These are phyloP conservation scores for Myotis yumanensis DNA, from an alignment of 2,113 vertebrate species.

Conservation along the genomic window DNA sequence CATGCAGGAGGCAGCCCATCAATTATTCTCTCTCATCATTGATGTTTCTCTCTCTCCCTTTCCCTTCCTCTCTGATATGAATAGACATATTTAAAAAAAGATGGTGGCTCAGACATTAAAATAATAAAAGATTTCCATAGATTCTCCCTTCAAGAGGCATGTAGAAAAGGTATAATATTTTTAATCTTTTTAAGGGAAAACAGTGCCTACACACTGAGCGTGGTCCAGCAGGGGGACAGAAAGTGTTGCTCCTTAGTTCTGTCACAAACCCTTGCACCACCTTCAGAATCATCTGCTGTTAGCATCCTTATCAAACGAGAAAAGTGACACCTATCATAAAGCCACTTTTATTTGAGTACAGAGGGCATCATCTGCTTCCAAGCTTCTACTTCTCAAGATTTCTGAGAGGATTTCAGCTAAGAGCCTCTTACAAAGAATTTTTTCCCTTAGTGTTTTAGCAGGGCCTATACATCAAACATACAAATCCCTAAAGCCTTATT, in stretches of 20 bases:
- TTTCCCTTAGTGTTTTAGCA: neutral
- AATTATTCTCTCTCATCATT: too few relatives aligned
- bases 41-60: too few relatives aligned
- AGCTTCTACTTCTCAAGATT: neutral
- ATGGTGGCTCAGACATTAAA: conserved; percentile 6
- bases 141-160: conserved; percentile 21
- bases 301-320: neutral
- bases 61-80: too few relatives aligned
- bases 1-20: too few relatives aligned
- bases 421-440: neutral
- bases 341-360: neutral
- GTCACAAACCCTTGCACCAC: neutral
- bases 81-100: neutral
- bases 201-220: neutral
- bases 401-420: neutral
- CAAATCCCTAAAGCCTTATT: neutral
- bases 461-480: neutral
- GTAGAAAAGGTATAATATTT: neutral
- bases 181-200: neutral
- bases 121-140: conserved; percentile 7
- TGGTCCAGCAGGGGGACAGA: neutral
- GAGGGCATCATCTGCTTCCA: neutral
- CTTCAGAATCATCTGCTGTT: neutral
- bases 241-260: neutral
- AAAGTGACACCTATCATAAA: neutral